Percentiles rank a stretch among this genome's conserved stretches.
phyloP scores from a whole-genome alignment of 1,140 invertebrate species.

The Eriocheir sinensis region DNA sequence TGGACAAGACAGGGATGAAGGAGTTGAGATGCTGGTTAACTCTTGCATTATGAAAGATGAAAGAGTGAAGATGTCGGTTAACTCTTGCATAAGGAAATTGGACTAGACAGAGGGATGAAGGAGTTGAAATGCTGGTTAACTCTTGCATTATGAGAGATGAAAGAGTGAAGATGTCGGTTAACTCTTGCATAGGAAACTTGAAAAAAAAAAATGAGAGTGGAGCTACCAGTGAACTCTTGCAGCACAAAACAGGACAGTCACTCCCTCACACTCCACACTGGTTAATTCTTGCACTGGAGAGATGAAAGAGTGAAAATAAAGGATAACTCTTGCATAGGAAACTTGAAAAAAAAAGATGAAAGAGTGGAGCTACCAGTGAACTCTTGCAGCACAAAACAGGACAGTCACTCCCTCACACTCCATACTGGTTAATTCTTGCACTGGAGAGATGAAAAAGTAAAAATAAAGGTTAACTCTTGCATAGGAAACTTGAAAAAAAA shows the following conservation, averaged over 20 bases:
- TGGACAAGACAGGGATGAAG: no score
- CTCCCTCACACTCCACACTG: background rate
- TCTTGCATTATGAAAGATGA: no score
- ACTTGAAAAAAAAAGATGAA: background rate
- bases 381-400: background rate
- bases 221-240: background rate
- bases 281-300: background rate
- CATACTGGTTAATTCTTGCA: background rate
- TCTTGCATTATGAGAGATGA: background rate
- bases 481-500: background rate
- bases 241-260: background rate
- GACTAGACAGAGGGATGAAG: constrained; percentile 21
- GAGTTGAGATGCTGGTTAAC: no score
- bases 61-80: no score
- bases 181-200: no score
- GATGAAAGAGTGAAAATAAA: background rate
- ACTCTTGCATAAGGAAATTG: no score
- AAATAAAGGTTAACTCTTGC: background rate
- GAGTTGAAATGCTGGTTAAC: no score
- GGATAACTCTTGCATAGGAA: background rate
- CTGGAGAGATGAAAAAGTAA: background rate
- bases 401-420: background rate
- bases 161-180: background rate
- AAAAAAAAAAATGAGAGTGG: background rate
- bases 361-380: background rate